phyloP scores from a whole-genome alignment of 2,888 invertebrate species.

The Sesia bembeciformis region DNA sequence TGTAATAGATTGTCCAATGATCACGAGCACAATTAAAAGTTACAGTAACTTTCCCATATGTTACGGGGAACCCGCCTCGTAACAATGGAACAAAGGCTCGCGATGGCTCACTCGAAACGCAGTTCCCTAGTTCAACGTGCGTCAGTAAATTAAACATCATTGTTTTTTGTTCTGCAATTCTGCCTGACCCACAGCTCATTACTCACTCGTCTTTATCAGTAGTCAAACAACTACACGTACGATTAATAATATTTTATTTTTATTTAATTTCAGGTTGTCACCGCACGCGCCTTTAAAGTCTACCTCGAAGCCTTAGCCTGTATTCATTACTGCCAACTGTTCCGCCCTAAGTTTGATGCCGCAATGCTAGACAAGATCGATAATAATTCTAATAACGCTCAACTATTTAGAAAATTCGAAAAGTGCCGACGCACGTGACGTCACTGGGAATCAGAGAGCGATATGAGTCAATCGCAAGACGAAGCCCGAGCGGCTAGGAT shows the following conservation, averaged over 20 bases:
- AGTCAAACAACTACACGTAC: neutral
- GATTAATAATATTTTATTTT: constrained; percentile 6
- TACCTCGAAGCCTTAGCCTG: constrained; percentile 42
- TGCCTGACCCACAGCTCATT: constrained; percentile 10
- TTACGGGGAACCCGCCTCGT: constrained; percentile 17
- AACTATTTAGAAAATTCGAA: constrained; percentile 27
- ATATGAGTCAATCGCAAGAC: constrained; percentile 58
- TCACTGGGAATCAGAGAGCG: constrained; percentile 25
- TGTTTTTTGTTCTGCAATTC: constrained; percentile 37
- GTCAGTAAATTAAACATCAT: constrained; percentile 43
- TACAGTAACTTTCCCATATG: constrained; percentile 29
- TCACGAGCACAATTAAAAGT: constrained; percentile 10
- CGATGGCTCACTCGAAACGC: constrained; percentile 29
- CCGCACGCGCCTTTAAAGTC: constrained; percentile 26
- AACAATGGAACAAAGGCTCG: constrained; percentile 57
- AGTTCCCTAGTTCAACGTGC: constrained; percentile 19
- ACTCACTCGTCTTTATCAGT: constrained; percentile 14
- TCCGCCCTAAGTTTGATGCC: constrained; percentile 64
- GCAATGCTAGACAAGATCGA: constrained; percentile 58
- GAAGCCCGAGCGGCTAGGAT: constrained; percentile 77
- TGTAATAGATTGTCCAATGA: neutral
- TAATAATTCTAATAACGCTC: constrained; percentile 34
- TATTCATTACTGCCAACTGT: constrained; percentile 64
- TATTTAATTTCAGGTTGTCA: constrained; percentile 45
- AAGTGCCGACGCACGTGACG: constrained; percentile 51